A percentile compares a stretch with the other conserved stretches of the same genome.
phyloP scores from a whole-genome alignment of 2,113 vertebrate species.

The Ornithorhynchus anatinus region DNA sequence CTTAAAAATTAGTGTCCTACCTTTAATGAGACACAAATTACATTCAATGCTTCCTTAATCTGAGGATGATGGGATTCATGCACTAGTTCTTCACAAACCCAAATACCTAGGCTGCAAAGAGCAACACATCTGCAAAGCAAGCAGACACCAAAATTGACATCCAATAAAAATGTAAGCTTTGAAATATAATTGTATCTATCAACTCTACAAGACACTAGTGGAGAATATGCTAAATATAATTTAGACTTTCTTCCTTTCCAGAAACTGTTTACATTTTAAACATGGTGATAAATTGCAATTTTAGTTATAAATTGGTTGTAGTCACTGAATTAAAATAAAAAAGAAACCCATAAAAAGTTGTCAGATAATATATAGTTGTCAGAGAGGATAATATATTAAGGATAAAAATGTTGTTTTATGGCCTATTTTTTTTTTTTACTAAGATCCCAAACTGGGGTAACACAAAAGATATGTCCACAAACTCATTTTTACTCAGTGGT shows the following conservation, averaged over 20 bases:
- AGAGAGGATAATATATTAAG: background rate
- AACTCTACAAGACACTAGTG: no score
- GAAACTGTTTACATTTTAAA: background rate
- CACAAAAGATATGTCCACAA: background rate
- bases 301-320: no score
- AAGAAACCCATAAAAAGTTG: no score
- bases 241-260: no score
- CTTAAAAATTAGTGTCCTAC: no score
- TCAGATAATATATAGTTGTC: no score
- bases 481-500: background rate
- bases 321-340: no score
- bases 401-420: background rate
- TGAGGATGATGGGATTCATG: constrained; percentile 91
- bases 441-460: background rate
- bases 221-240: no score
- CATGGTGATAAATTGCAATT: background rate
- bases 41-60: constrained; percentile 96
- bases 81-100: constrained; percentile 95
- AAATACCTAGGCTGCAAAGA: constrained; percentile 96
- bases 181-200: constrained; percentile 24
- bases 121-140: constrained; percentile 88
- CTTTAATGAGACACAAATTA: constrained; percentile 97
- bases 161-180: background rate
- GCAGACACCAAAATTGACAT: constrained; percentile 11
- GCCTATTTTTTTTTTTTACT: background rate